Evolutionary conservation across 2,797 vertebrate genomes (phyloP), one percentile per base, ranked within the genome.

Genomic region (Microchirus variegatus): DNA sequence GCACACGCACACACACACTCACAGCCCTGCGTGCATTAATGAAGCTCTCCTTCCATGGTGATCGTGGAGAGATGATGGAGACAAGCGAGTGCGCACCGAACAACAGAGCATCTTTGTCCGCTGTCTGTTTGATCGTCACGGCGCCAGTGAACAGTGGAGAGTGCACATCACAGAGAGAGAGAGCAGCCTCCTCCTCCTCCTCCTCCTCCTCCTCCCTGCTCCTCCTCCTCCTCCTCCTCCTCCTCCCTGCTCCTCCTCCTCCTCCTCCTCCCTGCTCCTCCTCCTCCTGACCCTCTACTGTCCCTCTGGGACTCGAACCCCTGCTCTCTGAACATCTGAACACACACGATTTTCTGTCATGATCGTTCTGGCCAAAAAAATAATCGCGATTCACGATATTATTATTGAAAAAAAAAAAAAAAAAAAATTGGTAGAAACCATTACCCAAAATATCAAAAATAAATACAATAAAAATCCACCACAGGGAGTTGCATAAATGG

Each of bases 111-210:
- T 87, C 87, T 59, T 73, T 87, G 83, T 86, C 87, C 82, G 86
- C 87, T 83, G 81, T 79, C 84, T 80, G 83, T 81, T 79, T 77
- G 5, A 79, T 84, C 87, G 89, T 91, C 89, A 91, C 88, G 70
- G 87, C 80, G 83, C 73, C 85, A 87, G 79, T 73, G 73, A 88
- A 81, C 83, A 82, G 84, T 76, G 78, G 81, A 77, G 73, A 86
- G 84, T 42, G 70, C 45, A 75, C 68, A 79, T 46, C 72, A n/a
- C n/a, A n/a, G n/a, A n/a, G n/a, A n/a, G n/a, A 79, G 59, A 67
- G 69, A 77, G 62, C 63, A 49, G 65, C 84, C 85, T 81, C 89
- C 82, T 12, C 80, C 64, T 48, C 67, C 80, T 77, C 53, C 77
- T 53, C 63, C 76, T 66, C 58, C 15, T 8, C 47, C 81, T 77